Base-by-base conservation (phyloP, 1,140 invertebrate species). In the Hylaeus volcanicus region DNA sequence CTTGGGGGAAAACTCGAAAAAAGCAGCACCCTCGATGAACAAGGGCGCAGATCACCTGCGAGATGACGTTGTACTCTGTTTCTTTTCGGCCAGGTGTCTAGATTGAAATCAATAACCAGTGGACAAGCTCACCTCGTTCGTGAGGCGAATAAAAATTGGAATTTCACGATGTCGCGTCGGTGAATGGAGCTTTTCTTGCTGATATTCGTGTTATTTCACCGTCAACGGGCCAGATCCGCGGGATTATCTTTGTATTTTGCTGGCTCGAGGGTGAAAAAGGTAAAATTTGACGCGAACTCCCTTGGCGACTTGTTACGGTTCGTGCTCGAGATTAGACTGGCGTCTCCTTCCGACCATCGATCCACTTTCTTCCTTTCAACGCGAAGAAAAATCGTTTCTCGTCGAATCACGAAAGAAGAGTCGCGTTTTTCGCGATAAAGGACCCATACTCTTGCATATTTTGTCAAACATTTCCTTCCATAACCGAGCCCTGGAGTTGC, bases 211-310 rank as follows among this genome's bases (percentile, higher is more conserved):
- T 68, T 58, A 39, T 26, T 45, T 8, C 51, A 1, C 12, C 37
- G 55, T 51, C 14, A 51, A 61, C 41, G 45, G 66, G 1, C 43
- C 51, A 41, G 65, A 39, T 45, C 74, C 66, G 11, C 26, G 74
- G 65, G 65, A 77, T 70, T 70, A 70, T 70, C 75, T 77, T 77
- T 58, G 55, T 77, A 77, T 77, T 77, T 70, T 61, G 55, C 45
- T 58, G 43, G 26, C 58, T 70, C 37, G 66, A 8, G 66, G 56
- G 51, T 53, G 66, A 77, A 61, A 70, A 77, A 77, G 56, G 75
- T 14, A 70, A 77, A 77, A 77, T 77, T 26, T 51, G 75, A 77
- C 75, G 75, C 43, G 56, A 61, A 77, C 43, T 79, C 69, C 60
- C 76, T 11, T 11, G 60, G 51, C 51, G 69, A 64, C 51, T 73